Base-by-base conservation (phyloP, 2,797 vertebrate genomes). In the Poeciliopsis infans region DNA sequence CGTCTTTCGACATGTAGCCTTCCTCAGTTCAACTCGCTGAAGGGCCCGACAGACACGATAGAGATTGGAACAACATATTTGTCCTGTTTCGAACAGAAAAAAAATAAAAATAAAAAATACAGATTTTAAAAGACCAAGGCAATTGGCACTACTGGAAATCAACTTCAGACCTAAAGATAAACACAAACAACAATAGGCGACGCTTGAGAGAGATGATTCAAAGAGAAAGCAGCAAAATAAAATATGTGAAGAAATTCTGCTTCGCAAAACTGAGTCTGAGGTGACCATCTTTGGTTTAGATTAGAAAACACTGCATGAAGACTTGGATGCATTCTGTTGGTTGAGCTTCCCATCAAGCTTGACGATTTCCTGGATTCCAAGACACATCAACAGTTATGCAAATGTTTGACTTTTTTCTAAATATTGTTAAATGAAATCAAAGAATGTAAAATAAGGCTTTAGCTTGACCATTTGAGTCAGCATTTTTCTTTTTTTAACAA, bases 1-100 rank as follows among this genome's bases (percentile, higher is more conserved):
- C 89, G 87, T 92, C 94, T 93, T 92, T 76, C 49, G 80, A 87
- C 87, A 88, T 79, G 75, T 85, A 84, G 84, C 85, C 76, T 78
- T 86, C 87, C 79, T 86, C 83, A 1, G 66, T 84, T 75, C 66
- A 28, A 72, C 73, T 88, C 69, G 83, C 88, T 83, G 74, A 86
- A 83, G 85, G 85, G 78, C 77, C 82, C 16, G 51, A 13, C 41
- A 20, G 74, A 75, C 23, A 73, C 80, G 61, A 88, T 83, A 80
- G 80, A 46, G 66, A 68, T 33, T 2, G 41, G 43, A 43, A n/a
- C 12, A 0, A 74, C 39, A 86, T 49, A 80, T 43, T 86, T 39
- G 72, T n/a, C 20, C 45, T 55, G 47, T 71, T 76, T 41, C 31
- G n/a, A 73, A 64, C 15, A 15, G 72, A 57, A 59, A n/a, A 7